phyloP scores from a whole-genome alignment of 2,888 invertebrate genomes.

The Pherbina coryleti region DNA sequence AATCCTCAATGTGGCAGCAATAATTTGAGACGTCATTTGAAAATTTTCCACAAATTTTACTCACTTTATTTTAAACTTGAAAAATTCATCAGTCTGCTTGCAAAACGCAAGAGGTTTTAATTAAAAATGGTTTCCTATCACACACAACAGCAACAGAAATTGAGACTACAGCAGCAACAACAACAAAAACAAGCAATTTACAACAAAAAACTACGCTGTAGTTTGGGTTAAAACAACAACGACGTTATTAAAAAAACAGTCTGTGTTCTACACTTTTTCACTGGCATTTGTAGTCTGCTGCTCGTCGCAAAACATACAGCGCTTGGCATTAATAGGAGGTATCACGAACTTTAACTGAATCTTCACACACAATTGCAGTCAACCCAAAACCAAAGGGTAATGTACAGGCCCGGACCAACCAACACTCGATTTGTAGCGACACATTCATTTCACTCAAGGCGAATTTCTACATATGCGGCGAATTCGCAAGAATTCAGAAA shows the following conservation, averaged over 20 bases:
- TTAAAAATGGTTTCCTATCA: slow-evolving; percentile 22
- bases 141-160: slow-evolving; percentile 12
- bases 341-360: slow-evolving; percentile 28
- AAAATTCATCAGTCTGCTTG: slow-evolving; percentile 7
- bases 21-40: not conserved
- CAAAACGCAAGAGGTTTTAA: not conserved
- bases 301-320: not conserved
- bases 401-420: not conserved
- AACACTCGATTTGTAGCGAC: not conserved
- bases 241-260: not conserved
- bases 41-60: slow-evolving; percentile 20
- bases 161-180: not conserved
- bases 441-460: slow-evolving; percentile 2
- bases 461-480: not conserved
- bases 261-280: not conserved
- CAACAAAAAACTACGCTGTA: not conserved
- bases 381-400: slow-evolving; percentile 12
- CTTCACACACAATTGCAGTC: not conserved
- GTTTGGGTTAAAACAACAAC: not conserved
- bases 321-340: not conserved
- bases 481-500: not conserved
- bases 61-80: slow-evolving; percentile 22
- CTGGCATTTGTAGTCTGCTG: slow-evolving; percentile 7
- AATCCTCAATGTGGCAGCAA: not conserved
- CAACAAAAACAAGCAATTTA: not conserved